phyloP scores from a whole-genome alignment of 2,888 invertebrate species.

The Megalurothrips usitatus region DNA sequence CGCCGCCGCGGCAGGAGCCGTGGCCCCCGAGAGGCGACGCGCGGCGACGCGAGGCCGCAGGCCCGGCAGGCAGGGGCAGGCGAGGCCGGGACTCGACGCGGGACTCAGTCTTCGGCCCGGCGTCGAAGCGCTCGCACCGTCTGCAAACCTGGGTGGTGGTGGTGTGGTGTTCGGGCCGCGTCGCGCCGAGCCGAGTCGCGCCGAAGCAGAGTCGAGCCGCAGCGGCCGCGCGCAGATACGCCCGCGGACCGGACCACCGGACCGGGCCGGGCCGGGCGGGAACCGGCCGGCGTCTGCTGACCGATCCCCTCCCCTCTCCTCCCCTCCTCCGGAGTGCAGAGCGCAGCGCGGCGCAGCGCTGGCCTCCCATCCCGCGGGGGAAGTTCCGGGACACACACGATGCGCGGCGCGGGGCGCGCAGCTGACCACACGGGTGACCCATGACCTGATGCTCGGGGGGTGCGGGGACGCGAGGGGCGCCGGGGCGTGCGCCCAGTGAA shows the following conservation, averaged over 20 bases:
- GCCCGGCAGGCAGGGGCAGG: no score
- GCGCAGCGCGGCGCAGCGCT: no score
- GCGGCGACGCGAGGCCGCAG: no score
- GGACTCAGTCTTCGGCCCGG: slow-evolving; percentile 9
- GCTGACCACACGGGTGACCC: no score
- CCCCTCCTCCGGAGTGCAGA: neutral
- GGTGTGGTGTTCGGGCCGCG: neutral
- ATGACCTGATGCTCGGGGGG: no score
- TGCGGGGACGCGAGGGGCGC: no score
- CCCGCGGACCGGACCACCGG: neutral
- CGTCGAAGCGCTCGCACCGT: slow-evolving; percentile 11
- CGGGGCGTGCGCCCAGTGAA: no score
- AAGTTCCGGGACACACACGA: no score
- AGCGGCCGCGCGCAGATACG: neutral
- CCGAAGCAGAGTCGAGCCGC: neutral
- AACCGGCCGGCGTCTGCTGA: neutral
- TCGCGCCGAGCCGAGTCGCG: neutral
- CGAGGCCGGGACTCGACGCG: neutral
- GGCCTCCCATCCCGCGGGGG: no score
- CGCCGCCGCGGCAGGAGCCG: neutral
- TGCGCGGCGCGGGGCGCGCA: no score
- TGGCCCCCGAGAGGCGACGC: no score
- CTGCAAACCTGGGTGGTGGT: neutral
- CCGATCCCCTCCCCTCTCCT: neutral
- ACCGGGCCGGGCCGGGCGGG: neutral